phyloP scores from a whole-genome alignment of 2,113 vertebrate genomes.

The Lophius piscatorius region DNA sequence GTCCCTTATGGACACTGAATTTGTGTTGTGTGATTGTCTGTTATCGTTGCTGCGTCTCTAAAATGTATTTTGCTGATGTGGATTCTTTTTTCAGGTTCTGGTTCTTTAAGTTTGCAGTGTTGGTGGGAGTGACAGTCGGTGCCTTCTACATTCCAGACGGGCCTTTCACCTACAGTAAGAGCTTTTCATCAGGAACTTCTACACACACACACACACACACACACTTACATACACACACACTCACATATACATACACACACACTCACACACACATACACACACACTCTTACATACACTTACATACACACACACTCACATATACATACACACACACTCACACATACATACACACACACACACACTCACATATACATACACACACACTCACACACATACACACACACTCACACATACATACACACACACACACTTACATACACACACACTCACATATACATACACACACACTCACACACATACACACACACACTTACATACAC shows the following conservation, averaged over 20 bases:
- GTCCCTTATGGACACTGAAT: too few relatives aligned
- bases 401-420: neutral
- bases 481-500: neutral
- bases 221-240: too few relatives aligned
- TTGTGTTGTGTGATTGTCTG: too few relatives aligned
- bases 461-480: neutral
- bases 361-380: neutral
- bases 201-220: neutral
- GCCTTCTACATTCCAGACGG: slow-evolving; percentile 94
- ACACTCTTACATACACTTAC: too few relatives aligned
- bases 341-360: neutral
- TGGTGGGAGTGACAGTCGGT: slow-evolving; percentile 88
- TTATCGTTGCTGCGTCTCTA: too few relatives aligned
- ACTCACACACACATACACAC: neutral
- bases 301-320: neutral
- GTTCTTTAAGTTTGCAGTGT: slow-evolving; percentile 91
- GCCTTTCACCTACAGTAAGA: slow-evolving; percentile 88
- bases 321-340: neutral
- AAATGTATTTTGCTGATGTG: neutral
- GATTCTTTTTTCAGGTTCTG: slow-evolving; percentile 84
- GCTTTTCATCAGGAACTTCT: neutral
- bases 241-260: neutral
- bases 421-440: neutral
- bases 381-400: neutral
- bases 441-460: neutral